Base-by-base conservation (phyloP, 2,797 vertebrate genomes). In the Lepidocolaptes lacrymiger region DNA sequence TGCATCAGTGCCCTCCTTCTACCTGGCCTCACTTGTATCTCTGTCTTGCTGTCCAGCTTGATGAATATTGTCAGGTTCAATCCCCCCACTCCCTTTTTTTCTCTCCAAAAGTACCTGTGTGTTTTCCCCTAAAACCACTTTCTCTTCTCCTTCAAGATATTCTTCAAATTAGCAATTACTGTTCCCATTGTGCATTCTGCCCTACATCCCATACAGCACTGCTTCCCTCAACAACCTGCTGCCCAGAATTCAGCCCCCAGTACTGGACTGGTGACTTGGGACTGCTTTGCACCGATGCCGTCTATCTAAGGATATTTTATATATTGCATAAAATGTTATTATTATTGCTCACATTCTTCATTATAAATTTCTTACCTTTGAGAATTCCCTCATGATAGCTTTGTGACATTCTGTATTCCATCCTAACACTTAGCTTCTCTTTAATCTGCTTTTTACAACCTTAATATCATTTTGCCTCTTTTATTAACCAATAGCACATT, bases 11-110 rank as follows among this genome's bases (percentile, higher is more conserved):
- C 14, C 14, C 43, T 19, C 15, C 21, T 48, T 46, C 13, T 13
- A 48, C 39, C 32, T 37, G n/a, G 44, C 24, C 49, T 46, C 32
- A 41, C n/a, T n/a, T 61, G 1, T 17, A 32, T 8, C 34, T 43
- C 17, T 36, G 64, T 1, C 0, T 20, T 30, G 18, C 28, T 3
- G 3, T 26, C 37, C 69, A 76, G 67, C n/a, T 79, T 9, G 1
- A 34, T 14, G 9, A 59, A 43, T 24, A 73, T 4, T 30, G 30
- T 8, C 44, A 56, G 11, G 9, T 51, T 51, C 27, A 27, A 17
- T 7, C 1, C 3, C 14, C 10, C 9, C 12, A 26, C 2, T 0
- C 7, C 30, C 9, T 12, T 68, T 58, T 44, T 46, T 44, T 6
- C 1, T 8, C 30, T 87, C 30, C 32, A 17, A 18, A 91, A 73